Base-by-base conservation (phyloP, 1,140 invertebrate species). In the Hyles euphorbiae region DNA sequence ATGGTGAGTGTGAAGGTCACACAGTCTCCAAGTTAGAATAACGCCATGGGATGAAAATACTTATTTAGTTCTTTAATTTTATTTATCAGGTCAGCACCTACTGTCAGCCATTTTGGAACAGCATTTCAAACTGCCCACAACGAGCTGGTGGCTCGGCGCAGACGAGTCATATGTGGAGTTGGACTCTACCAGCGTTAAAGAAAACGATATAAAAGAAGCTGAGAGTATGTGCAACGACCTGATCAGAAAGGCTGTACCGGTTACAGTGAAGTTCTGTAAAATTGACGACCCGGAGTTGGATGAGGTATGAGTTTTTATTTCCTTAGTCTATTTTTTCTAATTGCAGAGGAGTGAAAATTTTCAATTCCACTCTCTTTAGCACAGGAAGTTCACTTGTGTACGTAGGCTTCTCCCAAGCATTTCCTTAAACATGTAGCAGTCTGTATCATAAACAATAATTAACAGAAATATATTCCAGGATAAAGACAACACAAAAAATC, bases 121-220 rank as follows among this genome's bases (percentile, higher is more conserved):
- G n/a, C 90, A 93, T 69, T 93, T 92, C 86, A 91, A 91, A 33
- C 91, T 91, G 62, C 74, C 89, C 5, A 96, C 95, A 47, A 93
- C 94, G 2, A 94, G 94, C 5, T 96, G 95, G 95, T 95, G 93
- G 90, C 82, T 96, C 5, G 95, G 95, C 2, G 91, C 92, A 69
- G 91, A 93, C 40, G 89, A 92, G 34, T 92, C 91, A 12, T 90
- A 92, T 68, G 91, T 95, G 56, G 94, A 95, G 82, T 71, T 95
- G 51, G 90, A 90, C 82, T 86, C 77, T 0, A 74, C 86, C 1
- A 84, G 83, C 48, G 74, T 94, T 0, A 83, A 78, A 8, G 70
- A 87, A 12, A 88, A 90, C 7, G 73, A 92, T 49, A 77, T 94
- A 45, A 72, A 78, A 49, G 70, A 85, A 3, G 85, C 93, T 34